phyloP scores from a whole-genome alignment of 1,140 invertebrate species.

The Drosophila tropicalis region DNA sequence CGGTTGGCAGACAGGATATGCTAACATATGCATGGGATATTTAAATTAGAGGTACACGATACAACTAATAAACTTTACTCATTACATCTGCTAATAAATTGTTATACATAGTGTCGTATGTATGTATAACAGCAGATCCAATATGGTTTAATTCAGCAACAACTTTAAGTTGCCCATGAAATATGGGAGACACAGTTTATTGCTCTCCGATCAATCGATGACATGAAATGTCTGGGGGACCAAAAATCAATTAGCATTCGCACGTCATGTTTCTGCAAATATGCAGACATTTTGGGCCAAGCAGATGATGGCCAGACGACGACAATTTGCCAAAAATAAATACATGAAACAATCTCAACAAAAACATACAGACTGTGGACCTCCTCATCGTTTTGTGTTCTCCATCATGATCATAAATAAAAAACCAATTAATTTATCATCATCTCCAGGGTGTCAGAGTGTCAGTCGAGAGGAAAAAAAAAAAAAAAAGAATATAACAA shows the following conservation, averaged over 20 bases:
- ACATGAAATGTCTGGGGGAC: conserved; percentile 46
- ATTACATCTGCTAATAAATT: conserved; percentile 80
- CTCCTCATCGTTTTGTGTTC: conserved; percentile 6
- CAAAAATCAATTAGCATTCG: conserved; percentile 59
- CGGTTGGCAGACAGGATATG: conserved; percentile 21
- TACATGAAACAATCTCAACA: neutral
- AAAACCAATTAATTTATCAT: conserved; percentile 80
- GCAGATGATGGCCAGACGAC: neutral
- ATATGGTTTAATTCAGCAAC: neutral
- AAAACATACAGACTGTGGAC: conserved; percentile 12
- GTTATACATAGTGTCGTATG: conserved; percentile 26
- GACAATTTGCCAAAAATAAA: conserved; percentile 50
- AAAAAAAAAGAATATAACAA: neutral
- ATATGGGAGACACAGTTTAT: conserved; percentile 34
- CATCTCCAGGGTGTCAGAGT: conserved; percentile 46
- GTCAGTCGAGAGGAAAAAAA: conserved; percentile 28
- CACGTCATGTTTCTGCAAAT: conserved; percentile 31
- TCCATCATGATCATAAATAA: conserved; percentile 70
- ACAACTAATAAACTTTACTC: conserved; percentile 69
- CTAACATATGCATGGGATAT: conserved; percentile 61
- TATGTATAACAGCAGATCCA: neutral
- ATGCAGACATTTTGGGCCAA: conserved; percentile 5
- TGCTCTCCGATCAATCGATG: conserved; percentile 59
- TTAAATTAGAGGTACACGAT: conserved; percentile 75
- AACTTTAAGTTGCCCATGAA: conserved; percentile 34